phyloP scores from a whole-genome alignment of 1,140 invertebrate genomes.

The Euschistus heros region DNA sequence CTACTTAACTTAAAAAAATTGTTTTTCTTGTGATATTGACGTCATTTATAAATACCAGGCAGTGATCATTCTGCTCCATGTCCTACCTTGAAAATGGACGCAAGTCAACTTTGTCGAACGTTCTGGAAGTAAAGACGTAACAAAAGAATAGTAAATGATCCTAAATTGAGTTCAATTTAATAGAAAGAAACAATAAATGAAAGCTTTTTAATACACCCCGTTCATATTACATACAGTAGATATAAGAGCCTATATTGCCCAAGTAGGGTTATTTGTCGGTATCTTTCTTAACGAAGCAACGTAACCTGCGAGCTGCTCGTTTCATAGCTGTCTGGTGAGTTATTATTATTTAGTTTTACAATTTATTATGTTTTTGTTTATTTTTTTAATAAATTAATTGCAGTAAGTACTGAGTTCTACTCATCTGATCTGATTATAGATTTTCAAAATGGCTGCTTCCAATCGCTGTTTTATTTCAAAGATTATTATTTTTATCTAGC shows the following conservation, averaged over 20 bases:
- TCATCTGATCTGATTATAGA: conserved; percentile 12
- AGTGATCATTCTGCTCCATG: conserved; percentile 6
- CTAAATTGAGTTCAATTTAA: not conserved
- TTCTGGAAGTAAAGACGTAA: too few relatives aligned
- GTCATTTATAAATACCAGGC: conserved; percentile 1
- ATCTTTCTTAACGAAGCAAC: not conserved
- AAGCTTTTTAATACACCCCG: not conserved
- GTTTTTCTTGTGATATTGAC: not conserved
- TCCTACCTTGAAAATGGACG: conserved; percentile 10
- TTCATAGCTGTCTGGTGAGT: not conserved
- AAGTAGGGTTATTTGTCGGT: conserved; percentile 2
- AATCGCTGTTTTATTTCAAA: too few relatives aligned
- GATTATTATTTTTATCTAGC: too few relatives aligned
- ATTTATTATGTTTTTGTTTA: not conserved
- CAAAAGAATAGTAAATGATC: not conserved
- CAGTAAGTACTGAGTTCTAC: not conserved
- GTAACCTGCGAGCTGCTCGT: conserved; percentile 6
- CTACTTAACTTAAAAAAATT: too few relatives aligned
- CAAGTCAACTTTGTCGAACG: not conserved
- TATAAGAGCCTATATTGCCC: not conserved
- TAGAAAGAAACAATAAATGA: not conserved
- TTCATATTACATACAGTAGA: not conserved
- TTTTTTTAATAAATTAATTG: not conserved
- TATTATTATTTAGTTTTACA: not conserved
- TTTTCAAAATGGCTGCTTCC: conserved; percentile 15